phyloP scores from a whole-genome alignment of 2,888 invertebrate species.

The Octonoba sinensis region DNA sequence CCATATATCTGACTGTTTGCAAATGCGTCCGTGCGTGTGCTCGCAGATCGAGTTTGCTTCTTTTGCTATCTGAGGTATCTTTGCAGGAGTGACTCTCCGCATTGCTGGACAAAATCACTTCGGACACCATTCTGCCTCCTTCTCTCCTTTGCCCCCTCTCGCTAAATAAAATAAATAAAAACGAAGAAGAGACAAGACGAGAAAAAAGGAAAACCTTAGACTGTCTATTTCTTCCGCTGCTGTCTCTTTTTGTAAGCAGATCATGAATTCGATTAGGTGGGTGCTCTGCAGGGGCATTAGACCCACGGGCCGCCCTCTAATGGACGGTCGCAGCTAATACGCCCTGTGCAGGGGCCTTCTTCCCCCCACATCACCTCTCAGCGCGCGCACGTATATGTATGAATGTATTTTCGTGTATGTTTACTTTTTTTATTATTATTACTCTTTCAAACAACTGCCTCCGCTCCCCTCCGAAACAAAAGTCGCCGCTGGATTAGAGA shows the following conservation, averaged over 20 bases:
- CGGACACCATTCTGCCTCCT: slow-evolving; percentile 51
- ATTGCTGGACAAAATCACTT: slow-evolving; percentile 57
- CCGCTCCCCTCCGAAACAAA: slow-evolving; percentile 35
- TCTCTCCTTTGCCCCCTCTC: neutral
- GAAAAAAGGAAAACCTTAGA: slow-evolving; percentile 10
- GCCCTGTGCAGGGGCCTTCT: slow-evolving; percentile 37
- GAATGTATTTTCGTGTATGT: too few species aligned
- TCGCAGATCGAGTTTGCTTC: too few species aligned
- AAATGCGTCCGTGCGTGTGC: too few species aligned
- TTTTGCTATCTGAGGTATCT: too few species aligned
- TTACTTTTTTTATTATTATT: slow-evolving; percentile 17
- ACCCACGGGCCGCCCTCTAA: slow-evolving; percentile 56
- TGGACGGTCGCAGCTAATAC: slow-evolving; percentile 62
- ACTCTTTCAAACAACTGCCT: slow-evolving; percentile 43
- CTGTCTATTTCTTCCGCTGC: slow-evolving; percentile 40
- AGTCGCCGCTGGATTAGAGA: slow-evolving; percentile 61
- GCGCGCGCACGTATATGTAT: slow-evolving; percentile 10
- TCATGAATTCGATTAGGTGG: slow-evolving; percentile 64
- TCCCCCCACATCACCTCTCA: neutral
- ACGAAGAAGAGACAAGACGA: neutral
- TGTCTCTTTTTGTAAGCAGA: slow-evolving; percentile 64
- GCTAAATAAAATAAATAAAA: neutral
- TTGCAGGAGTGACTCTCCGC: slow-evolving; percentile 9
- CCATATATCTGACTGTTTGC: too few species aligned
- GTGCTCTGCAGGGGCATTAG: slow-evolving; percentile 56